Conservation (phyloP, 2,888 invertebrate genomes). For the Phrixothrix hirtus region DNA sequence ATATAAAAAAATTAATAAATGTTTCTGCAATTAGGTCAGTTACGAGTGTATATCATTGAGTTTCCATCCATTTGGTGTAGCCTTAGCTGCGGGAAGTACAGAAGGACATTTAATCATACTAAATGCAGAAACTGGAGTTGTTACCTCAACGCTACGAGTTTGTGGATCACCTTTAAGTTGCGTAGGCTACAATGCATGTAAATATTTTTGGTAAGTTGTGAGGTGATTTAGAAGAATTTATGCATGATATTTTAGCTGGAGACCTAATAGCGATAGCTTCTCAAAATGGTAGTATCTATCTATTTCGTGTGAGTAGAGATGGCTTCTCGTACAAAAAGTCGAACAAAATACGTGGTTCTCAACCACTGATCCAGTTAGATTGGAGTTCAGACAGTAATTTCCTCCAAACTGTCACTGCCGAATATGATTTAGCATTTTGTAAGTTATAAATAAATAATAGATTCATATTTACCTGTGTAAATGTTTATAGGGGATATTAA, state of each 20-base stretch:
- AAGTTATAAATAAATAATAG: constrained; percentile 53
- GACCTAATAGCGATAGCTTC: constrained; percentile 87
- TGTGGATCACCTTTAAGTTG: constrained; percentile 87
- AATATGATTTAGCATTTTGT: constrained; percentile 89
- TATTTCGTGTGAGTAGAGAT: constrained; percentile 84
- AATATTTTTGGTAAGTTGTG: constrained; percentile 39
- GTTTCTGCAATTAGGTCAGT: constrained; percentile 63
- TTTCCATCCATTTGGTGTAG: constrained; percentile 86
- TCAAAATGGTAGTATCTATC: constrained; percentile 83
- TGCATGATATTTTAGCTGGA: constrained; percentile 68
- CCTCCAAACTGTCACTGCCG: constrained; percentile 86
- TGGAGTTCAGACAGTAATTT: constrained; percentile 90
- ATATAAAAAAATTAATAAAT: constrained; percentile 1
- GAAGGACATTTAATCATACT: constrained; percentile 87
- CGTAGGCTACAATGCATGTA: constrained; percentile 86
- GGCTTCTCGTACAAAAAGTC: constrained; percentile 90
- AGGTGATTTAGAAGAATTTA: background rate
- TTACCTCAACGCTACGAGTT: constrained; percentile 82
- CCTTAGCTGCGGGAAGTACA: constrained; percentile 85
- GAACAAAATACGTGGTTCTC: constrained; percentile 84
- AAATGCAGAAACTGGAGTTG: constrained; percentile 83
- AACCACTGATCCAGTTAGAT: constrained; percentile 83
- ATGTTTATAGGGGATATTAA: constrained; percentile 84
- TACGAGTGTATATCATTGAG: constrained; percentile 87
- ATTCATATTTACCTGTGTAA: background rate